Conservation (phyloP, 2,797 vertebrate species). For the Enteromius trimaculatus region DNA sequence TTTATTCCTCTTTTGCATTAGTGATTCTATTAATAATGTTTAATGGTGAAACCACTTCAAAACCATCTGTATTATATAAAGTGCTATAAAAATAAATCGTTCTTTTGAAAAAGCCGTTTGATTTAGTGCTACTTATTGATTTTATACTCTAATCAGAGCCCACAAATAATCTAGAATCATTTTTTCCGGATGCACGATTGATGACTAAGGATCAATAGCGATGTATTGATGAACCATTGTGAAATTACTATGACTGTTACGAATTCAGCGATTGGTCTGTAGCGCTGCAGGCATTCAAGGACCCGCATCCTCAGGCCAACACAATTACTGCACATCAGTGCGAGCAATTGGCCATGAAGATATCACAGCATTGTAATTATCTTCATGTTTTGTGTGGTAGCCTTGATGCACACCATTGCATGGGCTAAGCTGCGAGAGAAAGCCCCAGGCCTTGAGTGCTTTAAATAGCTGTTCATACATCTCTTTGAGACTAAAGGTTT, state of each 20-base stretch:
- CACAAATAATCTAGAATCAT: not conserved
- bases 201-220: slow-evolving; percentile 44
- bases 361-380: slow-evolving; percentile 73
- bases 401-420: slow-evolving; percentile 75
- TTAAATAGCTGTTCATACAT: slow-evolving; percentile 10
- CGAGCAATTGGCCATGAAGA: slow-evolving; percentile 80
- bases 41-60: not conserved
- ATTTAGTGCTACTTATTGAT: not conserved
- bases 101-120: not conserved
- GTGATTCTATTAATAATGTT: not conserved
- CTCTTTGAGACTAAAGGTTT: slow-evolving; percentile 22
- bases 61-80: not conserved
- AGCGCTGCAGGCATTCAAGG: slow-evolving; percentile 63
- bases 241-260: slow-evolving; percentile 19
- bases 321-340: slow-evolving; percentile 80
- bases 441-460: slow-evolving; percentile 1
- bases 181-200: slow-evolving; percentile 40
- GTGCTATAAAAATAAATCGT: not conserved
- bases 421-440: slow-evolving; percentile 25
- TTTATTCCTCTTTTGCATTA: not conserved
- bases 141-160: slow-evolving; percentile 14
- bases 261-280: slow-evolving; percentile 48
- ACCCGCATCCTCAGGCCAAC: slow-evolving; percentile 69
- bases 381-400: slow-evolving; percentile 70
- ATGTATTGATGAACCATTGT: slow-evolving; percentile 41